phyloP scores from a whole-genome alignment of 2,113 vertebrate genomes.

The Prunella himalayana region DNA sequence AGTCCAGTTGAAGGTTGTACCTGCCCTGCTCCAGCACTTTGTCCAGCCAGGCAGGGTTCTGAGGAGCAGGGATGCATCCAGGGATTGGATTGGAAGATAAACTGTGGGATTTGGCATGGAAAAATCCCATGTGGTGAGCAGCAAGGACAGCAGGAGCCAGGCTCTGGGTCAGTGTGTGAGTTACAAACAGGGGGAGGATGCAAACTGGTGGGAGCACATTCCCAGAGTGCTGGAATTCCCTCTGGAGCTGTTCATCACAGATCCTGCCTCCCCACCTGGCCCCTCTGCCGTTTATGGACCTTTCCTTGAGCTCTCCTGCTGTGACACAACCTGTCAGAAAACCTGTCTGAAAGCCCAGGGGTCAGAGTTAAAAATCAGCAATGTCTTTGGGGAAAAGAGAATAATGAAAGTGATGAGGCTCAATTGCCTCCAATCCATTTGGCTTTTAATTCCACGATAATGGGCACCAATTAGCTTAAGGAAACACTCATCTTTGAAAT shows the following conservation, averaged over 20 bases:
- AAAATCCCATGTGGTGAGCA: not conserved
- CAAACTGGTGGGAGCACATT: not conserved
- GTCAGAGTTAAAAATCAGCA: not conserved
- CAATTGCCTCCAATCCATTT: not conserved
- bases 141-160: not conserved
- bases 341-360: not conserved
- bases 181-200: not conserved
- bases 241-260: not conserved
- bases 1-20: too few species aligned
- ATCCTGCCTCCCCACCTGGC: not conserved
- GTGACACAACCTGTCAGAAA: not conserved
- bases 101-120: accelerated
- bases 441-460: constrained; percentile 31
- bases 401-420: not conserved
- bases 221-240: not conserved
- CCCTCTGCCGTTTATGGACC: not conserved
- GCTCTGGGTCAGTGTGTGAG: not conserved
- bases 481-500: constrained; percentile 11
- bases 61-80: not conserved
- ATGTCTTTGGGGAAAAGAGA: not conserved
- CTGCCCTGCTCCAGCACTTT: not conserved
- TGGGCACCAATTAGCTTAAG: not conserved
- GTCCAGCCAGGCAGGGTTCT: not conserved
- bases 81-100: not conserved
- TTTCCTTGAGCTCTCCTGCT: not conserved